Percentiles rank a stretch among this genome's conserved stretches.
Conservation (phyloP, 2,797 vertebrate species). For the Cuniculus paca region DNA sequence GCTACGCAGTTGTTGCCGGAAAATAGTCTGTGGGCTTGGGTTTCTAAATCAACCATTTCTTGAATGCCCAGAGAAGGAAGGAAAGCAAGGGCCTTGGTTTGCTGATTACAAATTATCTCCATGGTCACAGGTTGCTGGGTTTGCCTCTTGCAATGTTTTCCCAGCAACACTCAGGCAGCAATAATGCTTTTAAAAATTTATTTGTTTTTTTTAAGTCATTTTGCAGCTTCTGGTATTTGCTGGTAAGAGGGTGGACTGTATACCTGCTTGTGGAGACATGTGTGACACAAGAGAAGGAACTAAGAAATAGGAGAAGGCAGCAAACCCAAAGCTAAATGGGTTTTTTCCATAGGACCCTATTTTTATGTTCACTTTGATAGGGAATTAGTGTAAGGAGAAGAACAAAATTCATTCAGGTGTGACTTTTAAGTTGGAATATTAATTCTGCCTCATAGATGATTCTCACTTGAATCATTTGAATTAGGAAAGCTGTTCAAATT, state of each 20-base stretch:
- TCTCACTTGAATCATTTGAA: neutral
- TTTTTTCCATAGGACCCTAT: neutral
- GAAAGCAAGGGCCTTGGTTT: slow-evolving; percentile 62
- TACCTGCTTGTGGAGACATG: neutral
- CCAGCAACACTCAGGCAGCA: neutral
- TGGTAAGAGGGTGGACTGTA: slow-evolving; percentile 15
- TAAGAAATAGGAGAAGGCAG: neutral
- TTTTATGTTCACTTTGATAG: slow-evolving; percentile 45
- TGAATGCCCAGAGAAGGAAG: slow-evolving; percentile 74
- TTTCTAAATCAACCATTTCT: slow-evolving; percentile 80
- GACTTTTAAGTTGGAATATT: slow-evolving; percentile 29
- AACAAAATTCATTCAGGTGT: neutral
- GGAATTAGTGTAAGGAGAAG: neutral
- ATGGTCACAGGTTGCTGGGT: slow-evolving; percentile 67
- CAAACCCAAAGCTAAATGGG: neutral
- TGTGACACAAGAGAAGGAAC: neutral
- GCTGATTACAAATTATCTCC: slow-evolving; percentile 71
- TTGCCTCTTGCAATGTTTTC: slow-evolving; percentile 24
- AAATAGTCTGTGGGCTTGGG: slow-evolving; percentile 74
- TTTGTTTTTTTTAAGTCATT: neutral
- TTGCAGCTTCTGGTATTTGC: slow-evolving; percentile 47
- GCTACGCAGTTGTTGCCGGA: slow-evolving; percentile 77
- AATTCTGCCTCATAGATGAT: neutral
- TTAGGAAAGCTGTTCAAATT: slow-evolving; percentile 52
- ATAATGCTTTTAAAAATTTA: neutral